Percentiles rank a stretch among this genome's conserved stretches.
These are phyloP conservation scores for Amblyraja radiata DNA, from an alignment of 2,797 vertebrate genomes.

Conservation along the genomic window DNA sequence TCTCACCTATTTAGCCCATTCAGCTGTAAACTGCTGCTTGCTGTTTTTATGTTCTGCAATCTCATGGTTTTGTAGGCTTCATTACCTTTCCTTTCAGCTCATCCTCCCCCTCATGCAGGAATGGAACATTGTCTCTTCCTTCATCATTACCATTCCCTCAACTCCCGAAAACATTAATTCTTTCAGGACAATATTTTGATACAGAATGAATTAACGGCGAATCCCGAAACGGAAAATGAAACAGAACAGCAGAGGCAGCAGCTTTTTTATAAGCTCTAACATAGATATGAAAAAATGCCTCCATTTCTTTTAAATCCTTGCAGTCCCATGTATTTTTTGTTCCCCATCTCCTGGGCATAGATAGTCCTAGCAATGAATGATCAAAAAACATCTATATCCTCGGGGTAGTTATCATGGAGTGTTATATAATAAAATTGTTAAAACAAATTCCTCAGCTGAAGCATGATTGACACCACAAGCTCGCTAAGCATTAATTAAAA, in stretches of 20 bases:
- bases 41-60: background rate
- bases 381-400: background rate
- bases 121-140: background rate
- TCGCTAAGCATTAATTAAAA: background rate
- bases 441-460: background rate
- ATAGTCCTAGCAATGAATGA: background rate
- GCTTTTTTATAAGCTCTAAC: too few relatives aligned
- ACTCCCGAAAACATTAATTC: background rate
- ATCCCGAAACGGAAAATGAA: background rate
- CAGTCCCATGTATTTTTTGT: background rate
- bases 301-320: background rate
- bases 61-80: background rate
- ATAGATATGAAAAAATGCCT: background rate
- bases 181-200: too few relatives aligned
- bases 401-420: background rate
- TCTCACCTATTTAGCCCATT: background rate
- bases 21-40: background rate
- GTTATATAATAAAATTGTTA: background rate
- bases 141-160: background rate
- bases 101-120: background rate
- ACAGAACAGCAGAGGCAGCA: background rate
- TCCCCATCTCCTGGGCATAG: too few relatives aligned
- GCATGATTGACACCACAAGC: background rate
- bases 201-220: background rate
- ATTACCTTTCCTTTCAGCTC: background rate